Evolutionary conservation across 2,113 vertebrate species (phyloP), one percentile per base, ranked within the genome.

Genomic region (Psilopogon haemacephalus): DNA sequence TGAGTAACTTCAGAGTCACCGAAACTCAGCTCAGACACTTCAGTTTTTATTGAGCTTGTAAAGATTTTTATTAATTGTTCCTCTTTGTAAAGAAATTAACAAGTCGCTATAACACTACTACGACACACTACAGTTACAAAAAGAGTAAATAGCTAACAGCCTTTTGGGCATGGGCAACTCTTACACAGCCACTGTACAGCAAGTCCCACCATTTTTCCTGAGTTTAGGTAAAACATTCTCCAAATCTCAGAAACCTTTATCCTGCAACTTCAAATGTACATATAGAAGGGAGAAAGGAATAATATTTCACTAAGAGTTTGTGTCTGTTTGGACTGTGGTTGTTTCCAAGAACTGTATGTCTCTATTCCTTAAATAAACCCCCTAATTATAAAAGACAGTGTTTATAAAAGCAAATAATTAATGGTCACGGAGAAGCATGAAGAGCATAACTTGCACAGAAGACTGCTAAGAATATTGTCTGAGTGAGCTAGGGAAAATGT

Each of bases 11-110:
- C 68, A 88, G n/a, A 78, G 35, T 20, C 83, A 48, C 37, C 88
- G 50, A 32, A 32, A 79, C 44, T 86, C 42, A 52, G 30, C 56
- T 79, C 68, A 88, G 72, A 63, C 30, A 32, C 30, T 77, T 73
- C 2, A 74, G 26, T 35, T 88, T 93, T 90, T 85, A 71, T 8
- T 88, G 48, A 87, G 54, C 37, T 91, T 86, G 46, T 62, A 84
- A 82, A 30, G 64, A 81, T 35, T 40, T 59, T 80, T 87, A 52
- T 52, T 38, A 44, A 80, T 27, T 48, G 50, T 55, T 90, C 23
- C 52, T 91, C 54, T 84, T 63, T 59, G 54, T 33, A 71, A 40
- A 46, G 65, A 76, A 84, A 75, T 62, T 64, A 65, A 15, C 2
- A 17, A 84, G n/a, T 24, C 44, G 56, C 23, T 24, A 50, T 24